phyloP scores from a whole-genome alignment of 2,888 invertebrate genomes.

The Tenodera sinensis region DNA sequence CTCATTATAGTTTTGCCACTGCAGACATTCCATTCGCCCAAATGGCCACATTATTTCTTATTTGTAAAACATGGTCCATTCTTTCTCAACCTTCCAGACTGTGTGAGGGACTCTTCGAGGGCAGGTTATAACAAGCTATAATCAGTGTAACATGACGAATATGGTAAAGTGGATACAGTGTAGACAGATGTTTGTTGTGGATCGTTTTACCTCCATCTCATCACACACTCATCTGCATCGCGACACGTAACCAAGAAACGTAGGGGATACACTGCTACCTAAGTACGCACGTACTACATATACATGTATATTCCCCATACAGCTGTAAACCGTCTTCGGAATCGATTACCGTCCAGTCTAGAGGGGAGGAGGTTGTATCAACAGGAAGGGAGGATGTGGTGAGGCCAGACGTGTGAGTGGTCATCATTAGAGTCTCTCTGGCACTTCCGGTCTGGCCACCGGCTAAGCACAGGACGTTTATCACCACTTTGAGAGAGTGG shows the following conservation, averaged over 20 bases:
- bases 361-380: conserved; percentile 6
- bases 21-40: too few relatives aligned
- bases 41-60: too few relatives aligned
- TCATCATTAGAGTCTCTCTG: conserved; percentile 3
- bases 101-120: too few relatives aligned
- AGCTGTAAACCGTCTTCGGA: not conserved
- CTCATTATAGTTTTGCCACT: too few relatives aligned
- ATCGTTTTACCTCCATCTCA: too few relatives aligned
- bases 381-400: not conserved
- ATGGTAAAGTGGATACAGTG: too few relatives aligned
- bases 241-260: not conserved
- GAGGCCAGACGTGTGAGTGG: conserved; percentile 1
- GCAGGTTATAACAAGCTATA: too few relatives aligned
- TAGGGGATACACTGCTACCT: too few relatives aligned
- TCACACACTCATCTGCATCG: not conserved
- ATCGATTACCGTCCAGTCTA: not conserved
- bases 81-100: too few relatives aligned
- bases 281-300: not conserved
- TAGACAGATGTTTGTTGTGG: too few relatives aligned
- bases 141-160: too few relatives aligned
- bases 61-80: too few relatives aligned
- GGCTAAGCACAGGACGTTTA: conserved; percentile 25
- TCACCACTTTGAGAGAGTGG: conserved; percentile 10
- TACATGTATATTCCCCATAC: not conserved
- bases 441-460: conserved; percentile 20